Conservation (phyloP, 2,888 invertebrate genomes). For the Drosophila hamatofila region DNA sequence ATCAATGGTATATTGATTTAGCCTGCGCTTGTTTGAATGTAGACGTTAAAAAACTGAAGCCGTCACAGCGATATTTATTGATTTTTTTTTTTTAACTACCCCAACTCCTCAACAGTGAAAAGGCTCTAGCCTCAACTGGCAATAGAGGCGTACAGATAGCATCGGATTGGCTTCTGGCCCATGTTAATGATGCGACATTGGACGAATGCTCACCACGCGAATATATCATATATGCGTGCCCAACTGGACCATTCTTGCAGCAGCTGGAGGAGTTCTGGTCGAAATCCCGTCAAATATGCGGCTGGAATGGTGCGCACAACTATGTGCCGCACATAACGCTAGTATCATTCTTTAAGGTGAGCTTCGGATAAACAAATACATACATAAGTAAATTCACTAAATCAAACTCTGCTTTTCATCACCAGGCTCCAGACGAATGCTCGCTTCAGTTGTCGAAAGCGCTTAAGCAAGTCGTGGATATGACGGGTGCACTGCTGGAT, state of each 20-base stretch:
- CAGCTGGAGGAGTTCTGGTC: conserved; percentile 91
- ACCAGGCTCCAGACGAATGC: conserved; percentile 91
- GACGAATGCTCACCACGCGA: conserved; percentile 92
- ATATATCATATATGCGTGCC: conserved; percentile 95
- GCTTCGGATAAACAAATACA: background rate
- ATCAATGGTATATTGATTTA: conserved; percentile 3
- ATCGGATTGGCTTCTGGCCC: conserved; percentile 95
- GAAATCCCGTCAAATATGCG: conserved; percentile 90
- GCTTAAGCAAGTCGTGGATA: conserved; percentile 91
- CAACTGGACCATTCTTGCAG: conserved; percentile 89
- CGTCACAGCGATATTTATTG: conserved; percentile 48
- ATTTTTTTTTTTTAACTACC: conserved; percentile 45
- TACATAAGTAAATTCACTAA: background rate
- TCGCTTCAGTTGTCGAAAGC: conserved; percentile 89
- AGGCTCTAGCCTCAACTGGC: conserved; percentile 95
- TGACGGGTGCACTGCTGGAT: conserved; percentile 88
- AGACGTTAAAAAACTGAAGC: background rate
- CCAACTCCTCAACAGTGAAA: conserved; percentile 87
- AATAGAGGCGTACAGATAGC: conserved; percentile 94
- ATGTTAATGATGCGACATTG: conserved; percentile 93
- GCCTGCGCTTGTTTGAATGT: background rate
- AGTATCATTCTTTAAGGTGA: conserved; percentile 94
- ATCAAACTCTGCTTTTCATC: background rate
- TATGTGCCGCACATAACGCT: conserved; percentile 96
- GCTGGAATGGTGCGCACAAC: conserved; percentile 96